These are phyloP conservation scores for Cheiracanthium punctorium DNA, from an alignment of 2,888 invertebrate species.

Conservation along the genomic window DNA sequence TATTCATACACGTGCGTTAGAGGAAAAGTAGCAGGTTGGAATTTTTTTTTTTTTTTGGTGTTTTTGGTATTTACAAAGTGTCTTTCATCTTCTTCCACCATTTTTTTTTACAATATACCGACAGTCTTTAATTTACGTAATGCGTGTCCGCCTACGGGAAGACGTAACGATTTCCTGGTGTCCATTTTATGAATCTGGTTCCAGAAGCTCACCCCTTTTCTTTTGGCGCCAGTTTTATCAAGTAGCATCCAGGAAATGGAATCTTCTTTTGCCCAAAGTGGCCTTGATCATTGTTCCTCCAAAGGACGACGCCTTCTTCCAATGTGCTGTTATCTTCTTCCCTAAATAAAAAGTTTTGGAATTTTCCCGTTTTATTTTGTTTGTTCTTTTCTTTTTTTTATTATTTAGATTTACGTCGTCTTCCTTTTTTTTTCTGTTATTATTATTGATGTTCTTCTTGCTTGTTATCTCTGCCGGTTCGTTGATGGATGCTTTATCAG, in stretches of 20 bases:
- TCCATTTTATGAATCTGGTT: constrained; percentile 22
- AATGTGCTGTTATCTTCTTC: neutral
- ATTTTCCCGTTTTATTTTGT: neutral
- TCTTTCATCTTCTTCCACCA: too few relatives aligned
- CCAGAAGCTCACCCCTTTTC: neutral
- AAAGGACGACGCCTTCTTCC: neutral
- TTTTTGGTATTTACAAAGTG: too few relatives aligned
- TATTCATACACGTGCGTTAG: too few relatives aligned
- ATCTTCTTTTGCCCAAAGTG: neutral
- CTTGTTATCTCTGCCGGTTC: too few relatives aligned
- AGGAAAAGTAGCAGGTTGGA: too few relatives aligned
- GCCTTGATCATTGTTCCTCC: constrained; percentile 47
- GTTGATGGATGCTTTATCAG: neutral
- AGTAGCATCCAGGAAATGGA: constrained; percentile 22
- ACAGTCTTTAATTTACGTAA: too few relatives aligned
- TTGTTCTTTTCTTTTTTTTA: neutral
- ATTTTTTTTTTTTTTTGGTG: too few relatives aligned
- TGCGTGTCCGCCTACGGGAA: too few relatives aligned
- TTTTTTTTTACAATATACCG: too few relatives aligned
- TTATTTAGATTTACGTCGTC: too few relatives aligned
- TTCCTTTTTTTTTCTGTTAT: neutral
- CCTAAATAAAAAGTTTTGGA: neutral
- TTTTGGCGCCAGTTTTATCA: constrained; percentile 24
- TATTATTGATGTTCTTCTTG: neutral
- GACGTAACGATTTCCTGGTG: constrained; percentile 24